Evolutionary conservation across 2,113 vertebrate species (phyloP), one percentile per base, ranked within the genome.

Genomic region (Triplophysa siluroides): DNA sequence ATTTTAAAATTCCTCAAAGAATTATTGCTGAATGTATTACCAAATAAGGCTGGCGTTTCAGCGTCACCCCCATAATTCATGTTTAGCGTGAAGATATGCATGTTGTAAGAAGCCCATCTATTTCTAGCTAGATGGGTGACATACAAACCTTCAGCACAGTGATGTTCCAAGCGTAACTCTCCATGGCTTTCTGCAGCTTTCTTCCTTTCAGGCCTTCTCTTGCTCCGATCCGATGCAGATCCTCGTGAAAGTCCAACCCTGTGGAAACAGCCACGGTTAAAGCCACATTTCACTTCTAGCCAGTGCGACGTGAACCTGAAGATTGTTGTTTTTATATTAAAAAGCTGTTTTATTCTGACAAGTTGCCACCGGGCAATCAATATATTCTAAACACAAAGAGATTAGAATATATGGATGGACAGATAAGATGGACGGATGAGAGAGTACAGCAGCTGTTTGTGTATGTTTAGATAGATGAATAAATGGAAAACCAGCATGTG

Each of bases 121-220:
- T n/a, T 58, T 58, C 19, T n/a, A n/a, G 19, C 19, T 21, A 21
- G 54, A 58, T 58, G 54, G 54, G 7, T 58, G 54, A 43, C 12
- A 33, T 12, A 5, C 79, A 77, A 62, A 85, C 93, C 91, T 94
- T 94, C 38, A 94, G 91, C 33, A 94, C 93, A 1, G 93, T 94
- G 85, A 93, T 94, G 90, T 97, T 97, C 96, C 96, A 97, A 61
- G 96, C 96, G 0, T 96, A 97, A 90, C 95, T 97, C 91, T 97
- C 96, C 93, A 96, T 92, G 0, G 94, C 95, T 65, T 97, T 97
- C 88, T 96, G 95, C 64, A 97, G 90, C 71, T 97, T 97, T 41
- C 92, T 91, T 4, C 95, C 96, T 77, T 96, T 95, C 83, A 97
- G 90, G 63, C 95, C 95, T 75, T 97, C 96, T 86, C 95, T 95